These are phyloP conservation scores for Enteromius unitaeniatus DNA, from an alignment of 2,797 vertebrate genomes.

Conservation along the genomic window DNA sequence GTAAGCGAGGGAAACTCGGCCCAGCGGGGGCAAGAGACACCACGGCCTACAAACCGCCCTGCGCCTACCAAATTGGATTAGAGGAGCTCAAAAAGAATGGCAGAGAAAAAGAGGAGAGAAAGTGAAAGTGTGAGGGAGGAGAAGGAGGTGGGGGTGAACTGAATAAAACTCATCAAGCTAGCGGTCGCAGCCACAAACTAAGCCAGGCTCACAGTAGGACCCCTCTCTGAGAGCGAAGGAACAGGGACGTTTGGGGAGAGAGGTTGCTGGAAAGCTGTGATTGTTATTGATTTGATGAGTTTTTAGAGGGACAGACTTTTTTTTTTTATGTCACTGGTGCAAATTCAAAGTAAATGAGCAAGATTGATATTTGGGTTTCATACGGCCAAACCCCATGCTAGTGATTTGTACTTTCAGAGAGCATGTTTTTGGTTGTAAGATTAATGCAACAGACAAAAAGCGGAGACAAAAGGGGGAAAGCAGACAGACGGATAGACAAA, in stretches of 20 bases:
- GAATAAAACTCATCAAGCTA: conserved; percentile 42
- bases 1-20: conserved; percentile 83
- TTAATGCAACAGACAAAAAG: conserved; percentile 27
- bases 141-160: neutral
- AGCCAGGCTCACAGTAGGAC: conserved; percentile 5
- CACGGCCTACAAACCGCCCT: conserved; percentile 47
- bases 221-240: neutral
- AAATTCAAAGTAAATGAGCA: neutral
- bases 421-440: neutral
- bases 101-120: conserved; percentile 33
- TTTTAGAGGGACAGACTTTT: neutral
- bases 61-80: conserved; percentile 84
- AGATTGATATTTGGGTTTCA: conserved; percentile 6
- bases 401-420: conserved; percentile 6
- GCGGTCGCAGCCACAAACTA: conserved; percentile 4
- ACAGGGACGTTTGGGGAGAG: neutral
- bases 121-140: conserved; percentile 1
- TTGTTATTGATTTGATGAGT: neutral
- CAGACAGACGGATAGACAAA: conserved; percentile 55
- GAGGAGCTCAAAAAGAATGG: conserved; percentile 70
- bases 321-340: conserved; percentile 5
- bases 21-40: conserved; percentile 80
- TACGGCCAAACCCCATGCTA: neutral
- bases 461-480: conserved; percentile 13
- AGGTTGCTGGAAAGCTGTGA: conserved; percentile 7